phyloP scores from a whole-genome alignment of 1,140 invertebrate genomes.

The Diabrotica virgifera region DNA sequence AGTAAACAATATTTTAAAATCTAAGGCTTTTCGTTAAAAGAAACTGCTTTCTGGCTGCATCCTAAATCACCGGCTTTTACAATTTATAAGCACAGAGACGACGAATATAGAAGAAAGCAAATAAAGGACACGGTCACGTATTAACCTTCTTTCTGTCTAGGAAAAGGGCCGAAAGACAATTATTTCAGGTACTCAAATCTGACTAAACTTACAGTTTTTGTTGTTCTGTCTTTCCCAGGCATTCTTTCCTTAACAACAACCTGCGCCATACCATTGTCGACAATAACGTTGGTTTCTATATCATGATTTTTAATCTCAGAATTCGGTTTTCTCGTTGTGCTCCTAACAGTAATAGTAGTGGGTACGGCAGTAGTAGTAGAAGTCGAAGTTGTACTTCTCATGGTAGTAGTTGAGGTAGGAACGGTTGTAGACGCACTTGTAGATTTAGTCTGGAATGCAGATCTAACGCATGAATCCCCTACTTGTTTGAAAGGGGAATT shows the following conservation, averaged over 20 bases:
- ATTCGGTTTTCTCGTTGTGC: not conserved
- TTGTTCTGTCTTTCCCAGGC: not conserved
- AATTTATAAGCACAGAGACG: too few species aligned
- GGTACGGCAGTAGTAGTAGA: not conserved
- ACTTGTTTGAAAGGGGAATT: slow-evolving; percentile 64
- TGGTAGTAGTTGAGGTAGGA: not conserved
- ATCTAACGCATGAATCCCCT: slow-evolving; percentile 60
- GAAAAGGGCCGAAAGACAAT: too few species aligned
- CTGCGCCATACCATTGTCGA: slow-evolving; percentile 8
- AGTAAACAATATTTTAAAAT: too few species aligned
- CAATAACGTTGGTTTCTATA: slow-evolving; percentile 29
- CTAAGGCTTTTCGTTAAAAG: too few species aligned
- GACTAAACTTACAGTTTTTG: not conserved
- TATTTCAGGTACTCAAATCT: too few species aligned
- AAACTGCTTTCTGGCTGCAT: too few species aligned
- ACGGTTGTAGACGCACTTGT: slow-evolving; percentile 33
- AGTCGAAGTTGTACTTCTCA: not conserved
- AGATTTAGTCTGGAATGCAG: slow-evolving; percentile 45
- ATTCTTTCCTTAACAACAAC: not conserved
- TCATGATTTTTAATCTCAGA: slow-evolving; percentile 12
- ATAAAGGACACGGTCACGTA: too few species aligned
- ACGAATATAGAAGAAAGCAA: too few species aligned
- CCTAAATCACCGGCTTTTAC: too few species aligned
- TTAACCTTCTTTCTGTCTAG: too few species aligned
- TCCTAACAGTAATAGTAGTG: not conserved